phyloP scores from a whole-genome alignment of 2,113 vertebrate genomes.

The Propithecus coquereli region DNA sequence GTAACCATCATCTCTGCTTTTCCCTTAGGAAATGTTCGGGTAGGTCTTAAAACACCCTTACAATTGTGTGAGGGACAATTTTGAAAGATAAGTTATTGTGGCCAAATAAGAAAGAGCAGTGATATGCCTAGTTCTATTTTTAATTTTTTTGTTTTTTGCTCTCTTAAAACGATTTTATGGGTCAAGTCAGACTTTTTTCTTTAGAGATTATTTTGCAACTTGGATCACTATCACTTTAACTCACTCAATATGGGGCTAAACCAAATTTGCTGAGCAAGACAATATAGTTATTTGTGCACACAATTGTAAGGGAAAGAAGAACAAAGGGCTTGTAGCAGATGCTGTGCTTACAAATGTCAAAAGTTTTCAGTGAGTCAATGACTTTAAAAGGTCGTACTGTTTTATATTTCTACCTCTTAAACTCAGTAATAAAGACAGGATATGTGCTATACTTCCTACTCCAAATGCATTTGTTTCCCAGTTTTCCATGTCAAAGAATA shows the following conservation, averaged over 20 bases:
- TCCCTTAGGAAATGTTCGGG: not conserved
- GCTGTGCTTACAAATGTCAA: constrained; percentile 49
- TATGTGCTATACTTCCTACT: constrained; percentile 36
- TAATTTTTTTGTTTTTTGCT: not conserved
- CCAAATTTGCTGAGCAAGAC: constrained; percentile 53
- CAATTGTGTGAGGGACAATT: not conserved
- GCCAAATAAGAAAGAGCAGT: not conserved
- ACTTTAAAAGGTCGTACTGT: constrained; percentile 45
- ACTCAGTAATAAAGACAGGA: constrained; percentile 28
- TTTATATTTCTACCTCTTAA: constrained; percentile 49
- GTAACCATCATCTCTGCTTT: not conserved
- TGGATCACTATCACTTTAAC: constrained; percentile 33
- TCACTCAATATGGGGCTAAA: constrained; percentile 25
- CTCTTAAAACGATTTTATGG: constrained; percentile 16
- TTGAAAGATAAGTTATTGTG: constrained; percentile 23
- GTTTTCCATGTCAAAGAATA: constrained; percentile 37
- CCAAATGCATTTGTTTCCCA: constrained; percentile 51
- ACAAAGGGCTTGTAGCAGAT: constrained; percentile 51
- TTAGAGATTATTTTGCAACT: constrained; percentile 31
- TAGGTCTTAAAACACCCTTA: not conserved
- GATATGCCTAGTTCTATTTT: not conserved
- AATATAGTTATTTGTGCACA: constrained; percentile 58
- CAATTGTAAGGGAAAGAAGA: constrained; percentile 43
- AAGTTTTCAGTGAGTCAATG: constrained; percentile 22
- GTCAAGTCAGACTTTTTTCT: not conserved